Evolutionary conservation across 2,113 vertebrate species (phyloP).

Genomic region (Halichoeres trimaculatus): DNA sequence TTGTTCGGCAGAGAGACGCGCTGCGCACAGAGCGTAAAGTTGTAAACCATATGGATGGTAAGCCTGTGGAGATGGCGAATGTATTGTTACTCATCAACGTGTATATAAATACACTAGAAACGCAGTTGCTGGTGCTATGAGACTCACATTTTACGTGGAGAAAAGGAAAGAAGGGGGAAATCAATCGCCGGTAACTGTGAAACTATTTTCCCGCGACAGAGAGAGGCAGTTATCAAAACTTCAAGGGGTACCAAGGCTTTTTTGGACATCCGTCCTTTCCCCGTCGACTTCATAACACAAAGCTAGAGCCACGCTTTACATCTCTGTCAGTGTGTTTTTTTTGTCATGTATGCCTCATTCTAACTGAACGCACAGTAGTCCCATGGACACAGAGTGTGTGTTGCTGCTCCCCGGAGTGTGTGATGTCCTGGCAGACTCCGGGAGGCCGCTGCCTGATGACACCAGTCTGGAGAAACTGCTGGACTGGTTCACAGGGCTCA

Average conservation of each 20-base stretch:
- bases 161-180: conserved; percentile 27
- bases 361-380: no score
- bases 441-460: conserved; percentile 87
- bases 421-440: conserved; percentile 82
- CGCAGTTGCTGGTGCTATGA: neutral
- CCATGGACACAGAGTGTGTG: conserved; percentile 88
- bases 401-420: conserved; percentile 88
- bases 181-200: conserved; percentile 20
- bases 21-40: neutral
- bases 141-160: neutral
- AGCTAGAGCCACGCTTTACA: no score
- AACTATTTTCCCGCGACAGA: conserved; percentile 63
- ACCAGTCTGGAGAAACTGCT: conserved; percentile 94
- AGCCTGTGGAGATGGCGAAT: rapidly evolving
- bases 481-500: conserved; percentile 89
- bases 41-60: neutral
- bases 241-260: neutral
- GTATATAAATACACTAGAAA: conserved; percentile 1
- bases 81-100: rapidly evolving
- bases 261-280: neutral
- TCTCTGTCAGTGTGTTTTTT: no score
- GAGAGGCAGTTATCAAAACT: conserved; percentile 14
- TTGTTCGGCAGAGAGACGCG: neutral
- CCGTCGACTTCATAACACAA: neutral
- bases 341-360: neutral